Conservation (phyloP, 64 coral and sea anemone genomes). For the Pocillopora verrucosa region DNA sequence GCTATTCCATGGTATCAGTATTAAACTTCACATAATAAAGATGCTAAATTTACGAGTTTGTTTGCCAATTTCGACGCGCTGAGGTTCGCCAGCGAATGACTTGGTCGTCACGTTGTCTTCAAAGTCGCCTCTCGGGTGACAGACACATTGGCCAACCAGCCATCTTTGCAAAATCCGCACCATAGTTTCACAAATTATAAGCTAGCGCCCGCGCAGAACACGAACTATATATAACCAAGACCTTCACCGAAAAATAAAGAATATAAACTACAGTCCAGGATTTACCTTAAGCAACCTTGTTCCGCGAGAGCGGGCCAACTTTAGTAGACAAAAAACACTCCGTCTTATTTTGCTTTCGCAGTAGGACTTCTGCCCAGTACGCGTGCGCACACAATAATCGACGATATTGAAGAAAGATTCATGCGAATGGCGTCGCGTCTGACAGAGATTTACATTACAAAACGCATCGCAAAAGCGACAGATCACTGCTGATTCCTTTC, state of each 20-base stretch:
- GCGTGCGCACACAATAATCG: constrained; percentile 78
- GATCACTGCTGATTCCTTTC: constrained; percentile 30
- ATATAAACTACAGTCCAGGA: constrained; percentile 10
- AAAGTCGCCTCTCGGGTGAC: constrained; percentile 55
- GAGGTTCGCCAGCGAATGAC: constrained; percentile 23
- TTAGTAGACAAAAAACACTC: constrained; percentile 46
- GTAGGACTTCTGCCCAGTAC: constrained; percentile 35
- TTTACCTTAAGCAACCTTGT: constrained; percentile 33
- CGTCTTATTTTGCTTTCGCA: constrained; percentile 80
- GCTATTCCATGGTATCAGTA: background rate
- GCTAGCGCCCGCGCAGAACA: background rate
- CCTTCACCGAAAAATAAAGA: constrained; percentile 14
- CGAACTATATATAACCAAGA: background rate
- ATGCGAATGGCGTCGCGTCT: constrained; percentile 51
- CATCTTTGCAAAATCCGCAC: constrained; percentile 64
- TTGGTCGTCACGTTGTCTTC: constrained; percentile 46
- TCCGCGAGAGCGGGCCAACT: constrained; percentile 40
- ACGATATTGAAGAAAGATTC: constrained; percentile 74
- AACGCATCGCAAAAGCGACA: constrained; percentile 39
- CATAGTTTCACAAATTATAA: constrained; percentile 37
- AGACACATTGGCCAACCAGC: constrained; percentile 58
- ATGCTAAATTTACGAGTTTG: background rate
- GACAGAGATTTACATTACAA: constrained; percentile 71
- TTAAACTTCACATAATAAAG: constrained; percentile 10
- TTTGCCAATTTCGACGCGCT: background rate